Evolutionary conservation across 2,888 invertebrate species (phyloP).

Genomic region (Leptinotarsa juncta): DNA sequence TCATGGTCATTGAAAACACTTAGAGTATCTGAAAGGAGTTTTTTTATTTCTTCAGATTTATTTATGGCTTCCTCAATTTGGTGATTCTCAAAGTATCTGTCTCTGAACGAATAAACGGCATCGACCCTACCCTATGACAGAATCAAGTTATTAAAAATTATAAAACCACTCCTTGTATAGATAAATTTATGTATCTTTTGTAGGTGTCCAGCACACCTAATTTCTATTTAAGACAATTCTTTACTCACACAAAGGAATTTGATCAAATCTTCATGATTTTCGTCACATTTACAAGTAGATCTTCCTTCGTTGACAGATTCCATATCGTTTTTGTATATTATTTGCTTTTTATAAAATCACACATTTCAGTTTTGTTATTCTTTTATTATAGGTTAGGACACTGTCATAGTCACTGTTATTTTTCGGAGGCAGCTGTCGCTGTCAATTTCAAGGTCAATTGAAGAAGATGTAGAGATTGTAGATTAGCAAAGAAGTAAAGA

Average conservation of each 20-base stretch:
- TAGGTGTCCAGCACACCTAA: slow-evolving; percentile 52
- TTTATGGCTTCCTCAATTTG: slow-evolving; percentile 75
- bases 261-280: slow-evolving; percentile 50
- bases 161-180: slow-evolving; percentile 35
- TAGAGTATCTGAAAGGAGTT: slow-evolving; percentile 72
- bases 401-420: neutral
- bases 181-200: slow-evolving; percentile 26
- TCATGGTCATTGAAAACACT: slow-evolving; percentile 75
- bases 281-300: slow-evolving; percentile 41
- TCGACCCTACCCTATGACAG: slow-evolving; percentile 74
- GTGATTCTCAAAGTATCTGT: slow-evolving; percentile 83
- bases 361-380: slow-evolving; percentile 34
- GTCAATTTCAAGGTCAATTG: slow-evolving; percentile 10
- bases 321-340: slow-evolving; percentile 34
- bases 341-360: neutral
- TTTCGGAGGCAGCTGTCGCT: neutral
- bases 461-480: neutral
- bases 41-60: slow-evolving; percentile 74
- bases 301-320: slow-evolving; percentile 34
- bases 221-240: slow-evolving; percentile 29
- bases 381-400: slow-evolving; percentile 35
- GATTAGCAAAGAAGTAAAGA: neutral
- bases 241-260: slow-evolving; percentile 56
- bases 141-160: slow-evolving; percentile 23
- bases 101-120: slow-evolving; percentile 76